Evolutionary conservation across 23 tunicate species (phyloP), one percentile per base, ranked within the genome.

Genomic region (Halocynthia aurantium): DNA sequence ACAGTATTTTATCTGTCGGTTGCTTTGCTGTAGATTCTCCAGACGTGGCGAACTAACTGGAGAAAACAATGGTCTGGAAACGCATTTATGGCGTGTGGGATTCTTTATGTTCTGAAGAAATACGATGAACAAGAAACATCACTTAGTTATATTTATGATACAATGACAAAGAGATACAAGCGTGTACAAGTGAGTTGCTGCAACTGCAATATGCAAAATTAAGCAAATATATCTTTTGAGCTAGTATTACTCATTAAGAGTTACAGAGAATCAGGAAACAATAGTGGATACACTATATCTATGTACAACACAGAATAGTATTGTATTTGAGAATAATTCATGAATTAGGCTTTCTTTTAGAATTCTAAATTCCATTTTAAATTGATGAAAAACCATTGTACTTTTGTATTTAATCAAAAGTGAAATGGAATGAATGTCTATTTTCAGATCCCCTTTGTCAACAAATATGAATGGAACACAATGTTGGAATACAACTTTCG

Each of bases 11-110:
- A 60, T 0, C 4, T 15, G 17, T 60, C 18, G 18, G 17, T 15
- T 60, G 64, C 64, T 18, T 18, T 18, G 4, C 64, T 83, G 13
- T 53, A 94, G 90, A 55, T 95, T 7, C n/a, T 81, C 8, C 75
- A 82, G n/a, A 88, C 99, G 8, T 96, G 91, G 87, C 61, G 71
- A 51, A 96, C 99, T 8, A 96, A 96, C 57, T 90, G 93, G 99
- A 76, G 99, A 55, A 96, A 96, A 68, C 99, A 90, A 75, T 96
- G 99, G 99, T 79, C 89, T 52, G 93, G 85, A 15, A 96, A 96
- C 75, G 99, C 99, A 52, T 96, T 96, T 68, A 89, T 96, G 96
- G 82, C 73, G 57, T 96, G 99, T 73, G 99, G 96, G 19, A 85
- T 90, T 17, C 69, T 96, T 6, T 96, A 96, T 81, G 89, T 84